phyloP scores from a whole-genome alignment of 2,113 vertebrate species.

The Alaudala cheleensis region DNA sequence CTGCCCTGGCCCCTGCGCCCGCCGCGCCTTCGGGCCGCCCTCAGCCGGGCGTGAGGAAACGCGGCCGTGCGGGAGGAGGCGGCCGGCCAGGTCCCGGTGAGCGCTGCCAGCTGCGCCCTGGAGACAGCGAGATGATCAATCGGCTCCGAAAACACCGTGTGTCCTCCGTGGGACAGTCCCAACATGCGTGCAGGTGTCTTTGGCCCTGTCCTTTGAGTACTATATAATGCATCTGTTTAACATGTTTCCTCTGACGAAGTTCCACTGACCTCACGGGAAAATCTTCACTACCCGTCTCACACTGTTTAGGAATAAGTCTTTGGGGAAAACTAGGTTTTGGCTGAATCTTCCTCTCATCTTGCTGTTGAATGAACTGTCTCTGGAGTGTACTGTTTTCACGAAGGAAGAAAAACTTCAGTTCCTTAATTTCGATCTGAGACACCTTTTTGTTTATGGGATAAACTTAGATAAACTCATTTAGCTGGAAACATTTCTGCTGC shows the following conservation, averaged over 20 bases:
- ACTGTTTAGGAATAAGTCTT: background rate
- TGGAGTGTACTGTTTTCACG: background rate
- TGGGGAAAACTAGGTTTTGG: background rate
- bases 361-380: background rate
- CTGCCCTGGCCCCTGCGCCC: no score
- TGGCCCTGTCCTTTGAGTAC: background rate
- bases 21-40: background rate
- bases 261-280: background rate
- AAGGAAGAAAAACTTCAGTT: background rate
- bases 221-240: background rate
- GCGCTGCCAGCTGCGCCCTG: background rate
- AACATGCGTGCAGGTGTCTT: background rate
- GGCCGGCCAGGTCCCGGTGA: background rate
- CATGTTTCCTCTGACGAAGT: background rate
- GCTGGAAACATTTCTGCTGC: background rate
- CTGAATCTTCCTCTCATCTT: background rate
- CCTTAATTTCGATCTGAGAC: background rate
- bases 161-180: background rate
- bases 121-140: accelerated
- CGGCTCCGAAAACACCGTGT: background rate
- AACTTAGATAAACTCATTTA: background rate
- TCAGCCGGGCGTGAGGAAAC: background rate
- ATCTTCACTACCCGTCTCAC: background rate
- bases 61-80: background rate
- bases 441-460: background rate